A percentile compares a stretch with the other conserved stretches of the same genome.
phyloP scores from a whole-genome alignment of 2,888 invertebrate species.

The Chrysolina oricalcia region DNA sequence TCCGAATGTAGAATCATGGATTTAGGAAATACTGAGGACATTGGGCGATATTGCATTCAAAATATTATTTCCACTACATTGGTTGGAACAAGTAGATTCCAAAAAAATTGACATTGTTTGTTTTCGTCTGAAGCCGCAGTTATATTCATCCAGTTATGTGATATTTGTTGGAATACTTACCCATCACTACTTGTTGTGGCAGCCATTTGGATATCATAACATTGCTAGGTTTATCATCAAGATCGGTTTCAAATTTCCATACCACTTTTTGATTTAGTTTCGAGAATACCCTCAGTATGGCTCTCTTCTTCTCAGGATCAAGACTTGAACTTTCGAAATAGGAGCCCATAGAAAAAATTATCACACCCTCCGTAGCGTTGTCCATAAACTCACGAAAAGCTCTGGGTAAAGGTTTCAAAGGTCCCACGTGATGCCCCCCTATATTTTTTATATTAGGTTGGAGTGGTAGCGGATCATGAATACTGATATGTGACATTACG shows the following conservation, averaged over 20 bases:
- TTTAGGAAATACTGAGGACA: too few relatives aligned
- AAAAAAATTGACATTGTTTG: too few relatives aligned
- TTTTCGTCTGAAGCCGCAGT: too few relatives aligned
- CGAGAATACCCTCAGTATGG: conserved; percentile 75
- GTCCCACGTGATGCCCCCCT: conserved; percentile 73
- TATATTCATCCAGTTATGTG: too few relatives aligned
- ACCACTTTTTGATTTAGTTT: conserved; percentile 70
- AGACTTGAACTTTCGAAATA: conserved; percentile 75
- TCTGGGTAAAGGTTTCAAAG: conserved; percentile 60
- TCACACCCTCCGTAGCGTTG: conserved; percentile 73
- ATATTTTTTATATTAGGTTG: conserved; percentile 76
- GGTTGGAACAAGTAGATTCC: too few relatives aligned
- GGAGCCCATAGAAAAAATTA: conserved; percentile 78
- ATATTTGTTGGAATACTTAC: conserved; percentile 46
- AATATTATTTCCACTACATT: too few relatives aligned
- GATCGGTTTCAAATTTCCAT: conserved; percentile 78
- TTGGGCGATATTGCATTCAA: too few relatives aligned
- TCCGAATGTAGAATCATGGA: too few relatives aligned
- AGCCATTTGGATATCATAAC: conserved; percentile 67
- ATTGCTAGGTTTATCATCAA: conserved; percentile 66
- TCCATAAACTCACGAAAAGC: conserved; percentile 75
- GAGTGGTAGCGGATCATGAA: conserved; percentile 72
- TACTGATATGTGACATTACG: conserved; percentile 72
- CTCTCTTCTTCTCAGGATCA: conserved; percentile 72
- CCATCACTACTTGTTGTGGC: conserved; percentile 64